These are phyloP conservation scores for Apodemus sylvaticus DNA, from an alignment of 2,113 vertebrate species.

Conservation along the genomic window DNA sequence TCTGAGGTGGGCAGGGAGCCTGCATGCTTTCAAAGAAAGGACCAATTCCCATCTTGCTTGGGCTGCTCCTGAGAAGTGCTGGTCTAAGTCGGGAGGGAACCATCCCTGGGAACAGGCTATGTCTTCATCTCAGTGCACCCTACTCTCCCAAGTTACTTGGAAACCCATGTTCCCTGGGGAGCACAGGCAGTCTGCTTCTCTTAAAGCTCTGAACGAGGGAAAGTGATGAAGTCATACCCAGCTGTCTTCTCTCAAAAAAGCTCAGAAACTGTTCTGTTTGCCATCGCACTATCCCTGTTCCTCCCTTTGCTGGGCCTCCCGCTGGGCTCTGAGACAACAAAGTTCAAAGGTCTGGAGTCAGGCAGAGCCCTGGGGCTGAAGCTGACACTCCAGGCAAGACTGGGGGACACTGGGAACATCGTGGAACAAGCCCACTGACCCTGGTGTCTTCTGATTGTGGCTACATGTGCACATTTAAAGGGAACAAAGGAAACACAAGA, in stretches of 20 bases:
- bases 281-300: neutral
- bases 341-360: neutral
- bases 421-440: neutral
- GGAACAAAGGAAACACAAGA: neutral
- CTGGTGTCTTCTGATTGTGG: rapidly evolving
- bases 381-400: neutral
- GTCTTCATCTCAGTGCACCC: neutral
- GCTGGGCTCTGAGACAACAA: neutral
- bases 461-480: neutral
- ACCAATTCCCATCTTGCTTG: slow-evolving; percentile 32
- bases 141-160: neutral
- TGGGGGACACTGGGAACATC: neutral
- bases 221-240: neutral
- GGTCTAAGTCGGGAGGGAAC: neutral
- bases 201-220: slow-evolving; percentile 8
- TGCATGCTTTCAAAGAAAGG: too few relatives aligned
- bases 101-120: neutral
- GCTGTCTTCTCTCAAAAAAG: slow-evolving; percentile 8
- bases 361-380: neutral
- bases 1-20: neutral
- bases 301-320: slow-evolving; percentile 13
- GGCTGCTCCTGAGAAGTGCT: slow-evolving; percentile 29
- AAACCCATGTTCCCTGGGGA: neutral
- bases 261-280: neutral
- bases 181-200: neutral